Evolutionary conservation across 2,888 invertebrate species (phyloP).

Genomic region (Antitype chi): DNA sequence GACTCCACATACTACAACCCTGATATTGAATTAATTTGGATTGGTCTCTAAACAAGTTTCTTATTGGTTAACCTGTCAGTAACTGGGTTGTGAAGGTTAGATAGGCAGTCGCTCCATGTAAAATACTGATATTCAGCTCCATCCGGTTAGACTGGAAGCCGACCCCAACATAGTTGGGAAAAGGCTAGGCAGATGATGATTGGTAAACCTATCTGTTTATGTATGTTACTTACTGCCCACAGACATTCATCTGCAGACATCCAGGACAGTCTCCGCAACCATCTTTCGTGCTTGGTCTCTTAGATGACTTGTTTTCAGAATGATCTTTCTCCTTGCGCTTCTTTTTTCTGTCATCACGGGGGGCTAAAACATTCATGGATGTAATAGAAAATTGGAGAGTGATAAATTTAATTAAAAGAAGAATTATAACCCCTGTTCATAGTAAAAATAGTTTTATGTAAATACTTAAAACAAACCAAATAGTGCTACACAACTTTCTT

Average conservation of each 20-base stretch:
- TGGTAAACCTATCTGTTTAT: neutral
- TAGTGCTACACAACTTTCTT: neutral
- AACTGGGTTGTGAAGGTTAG: too few species aligned
- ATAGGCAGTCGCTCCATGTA: too few species aligned
- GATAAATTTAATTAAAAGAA: neutral
- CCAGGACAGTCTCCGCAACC: conserved; percentile 88
- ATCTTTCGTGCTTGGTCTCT: conserved; percentile 81
- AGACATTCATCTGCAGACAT: conserved; percentile 84
- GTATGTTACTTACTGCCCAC: conserved; percentile 84
- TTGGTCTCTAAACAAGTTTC: neutral
- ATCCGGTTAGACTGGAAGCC: too few species aligned
- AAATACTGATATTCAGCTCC: too few species aligned
- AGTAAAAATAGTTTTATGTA: neutral
- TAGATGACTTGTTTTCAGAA: conserved; percentile 87
- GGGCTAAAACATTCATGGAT: conserved; percentile 61
- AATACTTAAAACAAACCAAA: neutral
- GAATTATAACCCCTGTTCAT: neutral
- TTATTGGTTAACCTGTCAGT: neutral
- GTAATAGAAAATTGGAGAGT: neutral
- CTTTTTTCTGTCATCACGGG: conserved; percentile 86
- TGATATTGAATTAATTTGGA: neutral
- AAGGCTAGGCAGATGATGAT: too few species aligned
- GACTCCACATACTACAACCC: neutral
- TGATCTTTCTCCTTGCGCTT: conserved; percentile 88
- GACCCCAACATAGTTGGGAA: too few species aligned